Evolutionary conservation across 1,140 invertebrate genomes (phyloP).

Genomic region (Dendroctonus valens): DNA sequence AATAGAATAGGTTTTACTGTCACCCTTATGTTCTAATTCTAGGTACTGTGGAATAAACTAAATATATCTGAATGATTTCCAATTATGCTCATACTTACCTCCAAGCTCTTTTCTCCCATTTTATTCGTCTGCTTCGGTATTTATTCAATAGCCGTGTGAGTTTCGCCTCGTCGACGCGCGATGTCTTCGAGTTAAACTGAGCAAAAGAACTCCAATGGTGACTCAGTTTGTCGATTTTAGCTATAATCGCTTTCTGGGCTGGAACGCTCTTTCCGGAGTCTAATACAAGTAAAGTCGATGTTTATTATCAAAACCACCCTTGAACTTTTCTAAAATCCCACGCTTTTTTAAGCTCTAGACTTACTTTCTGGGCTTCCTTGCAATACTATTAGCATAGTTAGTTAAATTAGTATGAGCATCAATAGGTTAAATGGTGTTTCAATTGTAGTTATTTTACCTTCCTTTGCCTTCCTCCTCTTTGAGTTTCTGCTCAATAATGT

Average conservation of each 20-base stretch:
- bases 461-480: constrained; percentile 54
- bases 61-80: background rate
- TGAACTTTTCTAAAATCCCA: too few relatives aligned
- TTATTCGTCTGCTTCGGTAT: constrained; percentile 51
- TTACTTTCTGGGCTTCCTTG: background rate
- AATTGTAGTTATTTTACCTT: constrained; percentile 48
- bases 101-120: constrained; percentile 51
- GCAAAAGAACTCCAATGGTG: constrained; percentile 55
- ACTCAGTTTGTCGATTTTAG: constrained; percentile 35
- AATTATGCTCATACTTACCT: constrained; percentile 46
- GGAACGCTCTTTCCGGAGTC: constrained; percentile 40
- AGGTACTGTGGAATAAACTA: too few relatives aligned
- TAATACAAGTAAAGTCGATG: constrained; percentile 15
- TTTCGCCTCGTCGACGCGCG: constrained; percentile 51
- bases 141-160: constrained; percentile 56
- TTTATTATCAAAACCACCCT: too few relatives aligned
- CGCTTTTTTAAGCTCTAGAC: background rate
- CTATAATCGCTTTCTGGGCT: constrained; percentile 28
- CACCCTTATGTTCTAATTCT: too few relatives aligned
- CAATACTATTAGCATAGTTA: too few relatives aligned
- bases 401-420: background rate
- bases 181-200: constrained; percentile 53
- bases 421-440: background rate
- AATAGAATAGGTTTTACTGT: too few relatives aligned
- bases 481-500: constrained; percentile 57